Conservation (phyloP, 1,140 invertebrate genomes). For the Drosophila hydei region DNA sequence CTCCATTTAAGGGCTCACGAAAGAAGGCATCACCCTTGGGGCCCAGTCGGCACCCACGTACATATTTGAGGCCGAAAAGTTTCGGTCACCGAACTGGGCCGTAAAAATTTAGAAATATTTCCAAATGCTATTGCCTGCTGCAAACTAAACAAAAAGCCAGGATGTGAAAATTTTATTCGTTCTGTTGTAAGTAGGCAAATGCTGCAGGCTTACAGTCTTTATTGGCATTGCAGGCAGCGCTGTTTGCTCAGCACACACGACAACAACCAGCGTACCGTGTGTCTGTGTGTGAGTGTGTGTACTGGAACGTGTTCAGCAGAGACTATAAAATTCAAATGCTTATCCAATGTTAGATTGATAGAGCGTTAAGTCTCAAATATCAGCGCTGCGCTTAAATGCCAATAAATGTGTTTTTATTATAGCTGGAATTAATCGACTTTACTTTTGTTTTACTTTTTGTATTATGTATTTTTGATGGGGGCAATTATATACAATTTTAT, state of each 20-base stretch:
- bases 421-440: neutral
- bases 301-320: neutral
- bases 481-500: neutral
- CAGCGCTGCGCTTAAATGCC: constrained; percentile 2
- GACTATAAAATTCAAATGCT: constrained; percentile 28
- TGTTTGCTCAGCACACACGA: constrained; percentile 19
- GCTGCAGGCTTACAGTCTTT: constrained; percentile 36
- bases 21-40: too few relatives aligned
- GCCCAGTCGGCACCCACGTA: neutral
- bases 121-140: constrained; percentile 8
- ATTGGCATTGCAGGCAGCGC: constrained; percentile 33
- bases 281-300: too few relatives aligned
- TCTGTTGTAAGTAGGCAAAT: constrained; percentile 31
- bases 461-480: neutral
- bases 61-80: neutral
- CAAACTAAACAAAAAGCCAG: constrained; percentile 30
- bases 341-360: constrained; percentile 14
- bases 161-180: constrained; percentile 24
- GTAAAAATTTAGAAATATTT: constrained; percentile 18
- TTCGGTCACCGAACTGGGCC: constrained; percentile 6
- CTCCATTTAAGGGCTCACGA: neutral
- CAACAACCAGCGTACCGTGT: neutral
- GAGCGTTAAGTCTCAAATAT: neutral
- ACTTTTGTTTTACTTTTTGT: neutral
- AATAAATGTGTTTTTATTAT: constrained; percentile 16